These are phyloP conservation scores for Erynnis tages DNA, from an alignment of 2,888 invertebrate species.

Conservation along the genomic window DNA sequence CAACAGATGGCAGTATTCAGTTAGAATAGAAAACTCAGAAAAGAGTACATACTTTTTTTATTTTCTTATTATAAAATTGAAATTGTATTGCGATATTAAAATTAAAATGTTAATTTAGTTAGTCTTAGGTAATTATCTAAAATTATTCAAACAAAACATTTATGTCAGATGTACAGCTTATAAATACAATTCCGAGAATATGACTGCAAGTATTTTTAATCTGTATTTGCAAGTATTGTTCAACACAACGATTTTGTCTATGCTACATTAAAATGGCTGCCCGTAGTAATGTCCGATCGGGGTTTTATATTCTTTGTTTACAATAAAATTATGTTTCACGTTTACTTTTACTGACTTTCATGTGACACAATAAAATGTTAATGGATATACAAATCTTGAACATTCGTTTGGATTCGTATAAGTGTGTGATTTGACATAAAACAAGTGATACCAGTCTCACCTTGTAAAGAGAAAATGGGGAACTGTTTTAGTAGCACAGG, in stretches of 20 bases:
- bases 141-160: no score
- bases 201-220: constrained; percentile 9
- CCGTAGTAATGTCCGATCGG: constrained; percentile 70
- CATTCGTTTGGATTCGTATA: constrained; percentile 62
- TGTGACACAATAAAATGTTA: constrained; percentile 76
- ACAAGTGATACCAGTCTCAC: constrained; percentile 74
- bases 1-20: no score
- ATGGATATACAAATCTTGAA: constrained; percentile 65
- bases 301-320: constrained; percentile 79
- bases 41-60: no score
- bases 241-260: constrained; percentile 51
- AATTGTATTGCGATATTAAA: no score
- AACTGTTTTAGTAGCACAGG: constrained; percentile 91
- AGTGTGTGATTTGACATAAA: constrained; percentile 78
- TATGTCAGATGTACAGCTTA: no score
- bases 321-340: constrained; percentile 64
- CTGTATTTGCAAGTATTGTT: no score
- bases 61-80: no score
- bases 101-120: no score
- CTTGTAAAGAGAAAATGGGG: constrained; percentile 88
- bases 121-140: no score
- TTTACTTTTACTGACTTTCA: constrained; percentile 60
- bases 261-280: constrained; percentile 76
- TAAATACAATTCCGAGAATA: no score
- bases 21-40: no score